Conservation (phyloP, 2,797 vertebrate species). For the Tauraco hartlaubi region DNA sequence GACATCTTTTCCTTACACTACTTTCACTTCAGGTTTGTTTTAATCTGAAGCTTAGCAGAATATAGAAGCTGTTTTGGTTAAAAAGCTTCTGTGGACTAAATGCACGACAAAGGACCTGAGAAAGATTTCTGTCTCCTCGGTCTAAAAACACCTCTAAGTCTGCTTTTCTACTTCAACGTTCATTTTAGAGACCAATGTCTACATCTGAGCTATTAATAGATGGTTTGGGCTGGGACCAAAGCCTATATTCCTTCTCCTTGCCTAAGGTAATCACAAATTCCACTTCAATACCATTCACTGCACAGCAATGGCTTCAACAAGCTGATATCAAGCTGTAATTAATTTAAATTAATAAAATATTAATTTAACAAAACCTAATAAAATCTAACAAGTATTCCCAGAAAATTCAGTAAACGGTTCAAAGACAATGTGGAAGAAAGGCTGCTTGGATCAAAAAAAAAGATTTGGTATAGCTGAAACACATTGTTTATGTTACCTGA, state of each 20-base stretch:
- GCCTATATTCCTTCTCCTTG: background rate
- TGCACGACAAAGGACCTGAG: background rate
- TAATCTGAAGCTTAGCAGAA: background rate
- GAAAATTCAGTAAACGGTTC: background rate
- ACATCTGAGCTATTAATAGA: background rate
- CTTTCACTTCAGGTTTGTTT: background rate
- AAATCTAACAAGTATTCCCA: background rate
- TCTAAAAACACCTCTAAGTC: background rate
- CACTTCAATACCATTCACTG: background rate
- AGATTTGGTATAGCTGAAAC: background rate
- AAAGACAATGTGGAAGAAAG: background rate
- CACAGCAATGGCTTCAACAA: background rate
- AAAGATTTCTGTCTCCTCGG: background rate
- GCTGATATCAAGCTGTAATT: background rate
- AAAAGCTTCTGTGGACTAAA: background rate
- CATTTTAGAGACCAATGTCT: background rate
- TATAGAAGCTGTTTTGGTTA: slow-evolving; percentile 5
- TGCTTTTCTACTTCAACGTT: background rate
- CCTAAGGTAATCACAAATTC: background rate
- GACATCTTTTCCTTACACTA: background rate
- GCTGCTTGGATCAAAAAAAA: background rate
- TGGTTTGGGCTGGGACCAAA: background rate
- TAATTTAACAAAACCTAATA: background rate
- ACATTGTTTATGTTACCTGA: background rate
- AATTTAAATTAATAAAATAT: background rate